Evolutionary conservation across 1,140 invertebrate species (phyloP).

Genomic region (Drosophila ohnishii): DNA sequence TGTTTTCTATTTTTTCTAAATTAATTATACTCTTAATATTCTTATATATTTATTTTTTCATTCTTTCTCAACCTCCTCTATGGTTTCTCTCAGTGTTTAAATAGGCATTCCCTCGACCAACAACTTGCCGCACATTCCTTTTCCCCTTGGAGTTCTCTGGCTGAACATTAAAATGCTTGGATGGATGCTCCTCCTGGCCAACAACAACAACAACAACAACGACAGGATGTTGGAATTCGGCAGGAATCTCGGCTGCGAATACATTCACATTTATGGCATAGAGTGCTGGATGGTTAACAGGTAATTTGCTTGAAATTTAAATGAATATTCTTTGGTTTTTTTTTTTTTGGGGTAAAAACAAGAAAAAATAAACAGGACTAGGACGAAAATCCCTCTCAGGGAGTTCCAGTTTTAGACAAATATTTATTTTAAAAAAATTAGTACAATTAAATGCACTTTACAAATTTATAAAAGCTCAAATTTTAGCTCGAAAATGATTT

Average conservation of each 20-base stretch:
- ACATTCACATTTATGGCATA: slow-evolving; percentile 23
- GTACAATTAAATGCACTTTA: no score
- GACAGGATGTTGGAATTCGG: slow-evolving; percentile 10
- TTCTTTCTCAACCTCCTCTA: no score
- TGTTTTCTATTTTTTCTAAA: background rate
- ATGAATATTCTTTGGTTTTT: background rate
- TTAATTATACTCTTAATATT: no score
- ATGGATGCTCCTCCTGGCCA: background rate
- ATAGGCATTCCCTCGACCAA: slow-evolving; percentile 12
- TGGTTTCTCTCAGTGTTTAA: background rate
- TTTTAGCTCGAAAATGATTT: no score
- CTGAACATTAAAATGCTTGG: slow-evolving; percentile 18
- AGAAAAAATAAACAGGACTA: background rate
- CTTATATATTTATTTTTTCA: background rate
- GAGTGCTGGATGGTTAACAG: slow-evolving; percentile 16
- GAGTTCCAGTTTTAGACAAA: no score
- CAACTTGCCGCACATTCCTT: slow-evolving; percentile 14
- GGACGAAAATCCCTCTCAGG: background rate
- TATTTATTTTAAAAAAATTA: no score
- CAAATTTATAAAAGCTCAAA: no score
- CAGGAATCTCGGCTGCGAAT: slow-evolving; percentile 15
- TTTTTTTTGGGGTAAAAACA: background rate
- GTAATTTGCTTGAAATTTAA: slow-evolving; percentile 22
- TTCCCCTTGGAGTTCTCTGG: slow-evolving; percentile 3
- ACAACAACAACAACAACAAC: slow-evolving; percentile 15